Conservation (phyloP, 2,888 invertebrate genomes). For the Notodonta ziczac region DNA sequence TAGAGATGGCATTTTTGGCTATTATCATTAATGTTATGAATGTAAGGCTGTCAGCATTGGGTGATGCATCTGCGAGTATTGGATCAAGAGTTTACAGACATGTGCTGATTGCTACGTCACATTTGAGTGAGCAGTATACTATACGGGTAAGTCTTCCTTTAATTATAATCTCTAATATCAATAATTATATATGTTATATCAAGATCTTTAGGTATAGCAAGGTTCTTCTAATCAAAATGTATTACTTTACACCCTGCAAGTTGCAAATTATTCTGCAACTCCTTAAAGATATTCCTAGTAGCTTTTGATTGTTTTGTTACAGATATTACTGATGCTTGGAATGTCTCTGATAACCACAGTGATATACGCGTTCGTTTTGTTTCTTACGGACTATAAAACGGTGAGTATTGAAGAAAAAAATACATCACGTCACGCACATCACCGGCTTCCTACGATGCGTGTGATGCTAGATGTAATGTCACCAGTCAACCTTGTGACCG, state of each 20-base stretch:
- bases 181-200: too few relatives aligned
- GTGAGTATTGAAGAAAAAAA: constrained; percentile 30
- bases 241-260: too few relatives aligned
- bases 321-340: constrained; percentile 52
- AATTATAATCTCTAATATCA: too few relatives aligned
- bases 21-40: constrained; percentile 59
- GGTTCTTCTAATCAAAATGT: too few relatives aligned
- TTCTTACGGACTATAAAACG: constrained; percentile 38
- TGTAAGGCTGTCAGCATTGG: constrained; percentile 48
- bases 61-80: constrained; percentile 28
- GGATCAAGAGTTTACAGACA: constrained; percentile 60
- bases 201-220: not conserved
- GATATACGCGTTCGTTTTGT: constrained; percentile 45
- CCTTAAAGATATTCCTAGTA: too few relatives aligned
- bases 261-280: too few relatives aligned
- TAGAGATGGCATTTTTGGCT: constrained; percentile 56
- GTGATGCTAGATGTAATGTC: too few relatives aligned
- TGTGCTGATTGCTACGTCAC: constrained; percentile 51
- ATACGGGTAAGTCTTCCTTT: constrained; percentile 45
- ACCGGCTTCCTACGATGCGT: too few relatives aligned
- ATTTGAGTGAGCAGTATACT: constrained; percentile 59
- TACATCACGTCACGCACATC: too few relatives aligned
- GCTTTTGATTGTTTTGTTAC: constrained; percentile 23
- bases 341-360: constrained; percentile 50
- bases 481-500: too few relatives aligned